These are phyloP conservation scores for Hypsibius dujardini DNA, from an alignment of 1,140 invertebrate genomes.

Conservation along the genomic window DNA sequence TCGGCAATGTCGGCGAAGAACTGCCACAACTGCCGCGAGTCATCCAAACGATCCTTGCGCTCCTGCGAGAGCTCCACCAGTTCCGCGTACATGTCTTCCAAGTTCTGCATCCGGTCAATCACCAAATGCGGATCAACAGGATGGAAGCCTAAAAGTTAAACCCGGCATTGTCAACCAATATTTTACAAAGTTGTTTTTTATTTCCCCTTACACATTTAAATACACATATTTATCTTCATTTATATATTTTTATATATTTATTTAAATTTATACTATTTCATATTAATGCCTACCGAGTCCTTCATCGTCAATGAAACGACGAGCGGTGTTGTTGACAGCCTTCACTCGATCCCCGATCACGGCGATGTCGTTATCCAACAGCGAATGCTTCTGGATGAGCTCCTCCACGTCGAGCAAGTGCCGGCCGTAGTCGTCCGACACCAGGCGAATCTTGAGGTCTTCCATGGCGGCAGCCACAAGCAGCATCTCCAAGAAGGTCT, in stretches of 20 bases:
- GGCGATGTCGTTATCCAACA: constrained; percentile 95
- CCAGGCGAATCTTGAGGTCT: constrained; percentile 51
- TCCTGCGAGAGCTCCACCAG: constrained; percentile 84
- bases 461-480: constrained; percentile 93
- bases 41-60: constrained; percentile 69
- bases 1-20: constrained; percentile 99
- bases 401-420: constrained; percentile 98
- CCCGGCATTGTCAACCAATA: no score
- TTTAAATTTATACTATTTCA: no score
- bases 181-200: no score
- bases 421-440: constrained; percentile 95
- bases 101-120: constrained; percentile 73
- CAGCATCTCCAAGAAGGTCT: constrained; percentile 88
- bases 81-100: constrained; percentile 78
- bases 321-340: constrained; percentile 78
- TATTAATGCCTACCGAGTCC: no score
- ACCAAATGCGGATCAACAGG: constrained; percentile 89
- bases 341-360: constrained; percentile 91
- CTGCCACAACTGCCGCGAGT: constrained; percentile 91
- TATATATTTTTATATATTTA: no score
- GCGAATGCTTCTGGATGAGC: constrained; percentile 85
- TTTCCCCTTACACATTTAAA: no score
- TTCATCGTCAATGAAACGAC: constrained; percentile 74
- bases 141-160: no score
- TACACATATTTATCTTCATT: no score